Conservation (phyloP, 2,113 vertebrate genomes). For the Gulo gulo region DNA sequence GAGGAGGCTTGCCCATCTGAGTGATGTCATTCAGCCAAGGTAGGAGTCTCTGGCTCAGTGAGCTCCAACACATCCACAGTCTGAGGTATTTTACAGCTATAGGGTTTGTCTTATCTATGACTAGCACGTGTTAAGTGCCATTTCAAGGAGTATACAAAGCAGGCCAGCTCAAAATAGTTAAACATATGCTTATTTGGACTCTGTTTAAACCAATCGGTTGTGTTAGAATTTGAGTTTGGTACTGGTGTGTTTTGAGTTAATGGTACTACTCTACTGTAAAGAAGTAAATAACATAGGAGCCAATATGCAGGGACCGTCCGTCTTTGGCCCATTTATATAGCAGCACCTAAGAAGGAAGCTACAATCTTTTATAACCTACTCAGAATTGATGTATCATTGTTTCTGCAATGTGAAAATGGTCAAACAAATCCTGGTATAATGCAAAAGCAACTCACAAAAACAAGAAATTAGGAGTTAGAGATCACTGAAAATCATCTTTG, state of each 20-base stretch:
- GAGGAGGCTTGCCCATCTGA: fast-evolving
- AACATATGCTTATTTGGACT: neutral
- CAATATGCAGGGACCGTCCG: neutral
- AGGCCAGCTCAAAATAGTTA: neutral
- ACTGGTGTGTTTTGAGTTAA: neutral
- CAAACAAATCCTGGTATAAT: neutral
- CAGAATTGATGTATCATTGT: neutral
- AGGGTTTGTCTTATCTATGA: neutral
- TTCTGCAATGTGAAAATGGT: neutral
- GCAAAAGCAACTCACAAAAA: neutral
- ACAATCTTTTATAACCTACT: neutral
- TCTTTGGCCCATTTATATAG: neutral
- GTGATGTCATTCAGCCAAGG: neutral
- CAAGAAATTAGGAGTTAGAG: neutral
- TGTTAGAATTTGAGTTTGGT: neutral
- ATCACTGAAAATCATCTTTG: neutral
- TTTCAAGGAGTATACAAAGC: neutral
- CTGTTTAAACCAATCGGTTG: neutral
- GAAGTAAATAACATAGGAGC: neutral
- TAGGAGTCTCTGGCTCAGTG: neutral
- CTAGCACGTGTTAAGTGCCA: neutral
- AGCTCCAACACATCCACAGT: neutral
- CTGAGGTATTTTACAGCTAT: neutral
- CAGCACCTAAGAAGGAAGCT: neutral
- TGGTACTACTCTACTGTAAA: neutral